Percentiles rank a stretch among this genome's conserved stretches.
phyloP scores from a whole-genome alignment of 2,797 vertebrate species.

The Pogonophryne albipinna region DNA sequence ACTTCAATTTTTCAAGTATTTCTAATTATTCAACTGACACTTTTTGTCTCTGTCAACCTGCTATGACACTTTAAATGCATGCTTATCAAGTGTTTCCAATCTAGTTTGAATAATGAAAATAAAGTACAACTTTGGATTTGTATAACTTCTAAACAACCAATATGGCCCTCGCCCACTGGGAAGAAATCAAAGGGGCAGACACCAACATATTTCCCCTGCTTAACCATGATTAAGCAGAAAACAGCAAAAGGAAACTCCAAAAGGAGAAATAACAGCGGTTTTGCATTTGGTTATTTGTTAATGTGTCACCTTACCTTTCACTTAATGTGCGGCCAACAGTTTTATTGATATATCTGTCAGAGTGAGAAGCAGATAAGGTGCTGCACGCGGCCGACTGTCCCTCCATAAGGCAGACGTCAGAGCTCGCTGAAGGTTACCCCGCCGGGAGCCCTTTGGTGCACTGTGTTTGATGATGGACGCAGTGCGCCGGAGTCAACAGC shows the following conservation, averaged over 20 bases:
- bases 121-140: not conserved
- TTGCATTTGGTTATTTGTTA: not conserved
- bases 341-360: slow-evolving; percentile 24
- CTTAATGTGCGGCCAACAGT: not conserved
- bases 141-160: not conserved
- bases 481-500: slow-evolving; percentile 70
- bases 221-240: slow-evolving; percentile 10
- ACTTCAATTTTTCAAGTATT: too few species aligned
- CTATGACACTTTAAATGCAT: not conserved
- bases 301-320: slow-evolving; percentile 6
- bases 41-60: not conserved
- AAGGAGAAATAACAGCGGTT: not conserved
- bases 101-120: not conserved
- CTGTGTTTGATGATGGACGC: slow-evolving; percentile 78
- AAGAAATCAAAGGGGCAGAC: not conserved
- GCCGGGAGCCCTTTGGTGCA: slow-evolving; percentile 68
- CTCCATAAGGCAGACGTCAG: slow-evolving; percentile 73
- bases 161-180: not conserved
- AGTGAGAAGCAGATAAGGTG: slow-evolving; percentile 40
- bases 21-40: too few species aligned
- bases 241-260: not conserved
- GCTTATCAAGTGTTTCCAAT: not conserved
- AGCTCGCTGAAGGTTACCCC: slow-evolving; percentile 78
- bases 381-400: slow-evolving; percentile 40
- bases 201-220: not conserved